phyloP scores from a whole-genome alignment of 2,888 invertebrate genomes.

The Stenoptilia bipunctidactyla region DNA sequence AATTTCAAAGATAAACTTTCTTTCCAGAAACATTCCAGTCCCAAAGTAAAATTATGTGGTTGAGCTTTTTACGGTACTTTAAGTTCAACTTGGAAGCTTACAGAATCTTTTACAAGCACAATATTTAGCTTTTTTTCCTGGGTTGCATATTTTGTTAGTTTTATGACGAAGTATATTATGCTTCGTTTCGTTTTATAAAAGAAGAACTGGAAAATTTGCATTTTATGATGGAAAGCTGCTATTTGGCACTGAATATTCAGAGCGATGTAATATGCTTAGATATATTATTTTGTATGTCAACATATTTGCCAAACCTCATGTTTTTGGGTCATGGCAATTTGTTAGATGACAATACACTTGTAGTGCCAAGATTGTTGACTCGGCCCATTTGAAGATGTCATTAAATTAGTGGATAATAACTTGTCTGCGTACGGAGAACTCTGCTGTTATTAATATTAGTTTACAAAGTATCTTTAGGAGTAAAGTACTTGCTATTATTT shows the following conservation, averaged over 20 bases:
- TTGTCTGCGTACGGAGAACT: too few relatives aligned
- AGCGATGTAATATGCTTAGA: not conserved
- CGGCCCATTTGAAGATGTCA: too few relatives aligned
- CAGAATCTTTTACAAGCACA: not conserved
- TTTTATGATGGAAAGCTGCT: not conserved
- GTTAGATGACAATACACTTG: not conserved
- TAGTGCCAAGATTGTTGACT: not conserved
- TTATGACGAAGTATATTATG: not conserved
- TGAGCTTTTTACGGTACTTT: constrained; percentile 9
- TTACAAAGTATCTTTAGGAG: too few relatives aligned
- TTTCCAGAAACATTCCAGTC: constrained; percentile 1
- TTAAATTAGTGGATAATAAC: too few relatives aligned
- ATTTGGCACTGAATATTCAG: constrained; percentile 1
- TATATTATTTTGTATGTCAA: not conserved
- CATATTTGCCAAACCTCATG: not conserved
- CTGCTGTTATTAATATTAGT: too few relatives aligned
- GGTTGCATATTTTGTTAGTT: constrained; percentile 1
- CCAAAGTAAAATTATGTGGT: constrained; percentile 10
- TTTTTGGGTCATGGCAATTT: not conserved
- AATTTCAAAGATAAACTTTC: too few relatives aligned
- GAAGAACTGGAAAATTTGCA: not conserved
- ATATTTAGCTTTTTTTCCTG: not conserved
- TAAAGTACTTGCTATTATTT: too few relatives aligned
- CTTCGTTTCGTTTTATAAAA: not conserved
- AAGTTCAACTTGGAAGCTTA: constrained; percentile 5